phyloP scores from a whole-genome alignment of 1,140 invertebrate genomes.

The Ylistrum balloti region DNA sequence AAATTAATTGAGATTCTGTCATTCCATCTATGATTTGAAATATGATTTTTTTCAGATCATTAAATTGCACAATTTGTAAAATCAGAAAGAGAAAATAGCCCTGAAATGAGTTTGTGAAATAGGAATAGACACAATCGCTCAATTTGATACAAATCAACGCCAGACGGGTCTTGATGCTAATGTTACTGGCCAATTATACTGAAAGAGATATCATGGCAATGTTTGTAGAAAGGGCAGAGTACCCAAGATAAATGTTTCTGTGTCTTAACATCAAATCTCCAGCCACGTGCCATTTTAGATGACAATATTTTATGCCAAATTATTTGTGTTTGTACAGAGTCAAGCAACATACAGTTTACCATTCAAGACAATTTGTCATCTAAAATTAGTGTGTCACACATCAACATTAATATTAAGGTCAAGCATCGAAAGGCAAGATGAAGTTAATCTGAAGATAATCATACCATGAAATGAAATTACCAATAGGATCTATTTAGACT shows the following conservation, averaged over 20 bases:
- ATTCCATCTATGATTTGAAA: not conserved
- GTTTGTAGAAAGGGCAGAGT: not conserved
- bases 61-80: not conserved
- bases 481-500: not conserved
- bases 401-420: not conserved
- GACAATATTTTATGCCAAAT: not conserved
- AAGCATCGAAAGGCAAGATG: not conserved
- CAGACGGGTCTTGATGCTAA: not conserved
- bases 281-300: not conserved
- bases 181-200: not conserved
- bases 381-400: not conserved
- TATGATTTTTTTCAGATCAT: not conserved
- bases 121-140: not conserved
- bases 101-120: not conserved
- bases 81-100: not conserved
- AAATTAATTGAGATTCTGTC: not conserved
- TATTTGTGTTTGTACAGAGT: not conserved
- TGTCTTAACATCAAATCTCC: not conserved
- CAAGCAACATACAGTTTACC: not conserved
- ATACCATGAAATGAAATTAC: not conserved
- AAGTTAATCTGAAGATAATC: not conserved
- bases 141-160: slow-evolving; percentile 33
- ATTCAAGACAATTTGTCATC: not conserved
- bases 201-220: not conserved
- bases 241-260: not conserved